These are phyloP conservation scores for Telmatherina bonti DNA, from an alignment of 2,797 vertebrate genomes.

Conservation along the genomic window DNA sequence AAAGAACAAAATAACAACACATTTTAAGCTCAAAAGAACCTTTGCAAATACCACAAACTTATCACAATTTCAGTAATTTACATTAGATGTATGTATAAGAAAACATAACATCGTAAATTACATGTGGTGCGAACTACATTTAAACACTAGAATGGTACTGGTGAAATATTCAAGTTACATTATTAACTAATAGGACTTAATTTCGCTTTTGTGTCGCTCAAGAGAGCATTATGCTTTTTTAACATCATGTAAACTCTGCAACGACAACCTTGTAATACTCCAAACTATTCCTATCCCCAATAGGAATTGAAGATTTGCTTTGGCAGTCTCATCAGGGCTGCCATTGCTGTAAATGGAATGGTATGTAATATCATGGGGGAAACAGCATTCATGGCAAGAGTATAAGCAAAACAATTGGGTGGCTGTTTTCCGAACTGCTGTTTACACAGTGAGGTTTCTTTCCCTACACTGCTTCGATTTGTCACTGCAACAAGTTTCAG, in stretches of 20 bases:
- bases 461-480: slow-evolving; percentile 41
- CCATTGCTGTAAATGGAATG: slow-evolving; percentile 92
- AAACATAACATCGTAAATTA: neutral
- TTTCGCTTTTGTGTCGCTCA: neutral
- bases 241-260: slow-evolving; percentile 18
- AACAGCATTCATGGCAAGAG: slow-evolving; percentile 81
- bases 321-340: slow-evolving; percentile 69
- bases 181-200: neutral
- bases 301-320: slow-evolving; percentile 64
- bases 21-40: slow-evolving; percentile 6
- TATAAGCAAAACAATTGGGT: slow-evolving; percentile 79
- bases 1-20: slow-evolving; percentile 46
- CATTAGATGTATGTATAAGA: neutral
- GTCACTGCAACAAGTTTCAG: slow-evolving; percentile 51
- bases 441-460: slow-evolving; percentile 66
- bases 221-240: slow-evolving; percentile 9
- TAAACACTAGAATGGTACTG: neutral
- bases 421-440: slow-evolving; percentile 79
- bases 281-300: slow-evolving; percentile 71
- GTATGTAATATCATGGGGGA: slow-evolving; percentile 84
- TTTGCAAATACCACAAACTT: neutral
- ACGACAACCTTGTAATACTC: slow-evolving; percentile 23
- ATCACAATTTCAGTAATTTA: neutral
- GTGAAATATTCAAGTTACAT: neutral
- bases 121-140: neutral